Evolutionary conservation across 2,113 vertebrate species (phyloP).

Genomic region (Hypomesus transpacificus): DNA sequence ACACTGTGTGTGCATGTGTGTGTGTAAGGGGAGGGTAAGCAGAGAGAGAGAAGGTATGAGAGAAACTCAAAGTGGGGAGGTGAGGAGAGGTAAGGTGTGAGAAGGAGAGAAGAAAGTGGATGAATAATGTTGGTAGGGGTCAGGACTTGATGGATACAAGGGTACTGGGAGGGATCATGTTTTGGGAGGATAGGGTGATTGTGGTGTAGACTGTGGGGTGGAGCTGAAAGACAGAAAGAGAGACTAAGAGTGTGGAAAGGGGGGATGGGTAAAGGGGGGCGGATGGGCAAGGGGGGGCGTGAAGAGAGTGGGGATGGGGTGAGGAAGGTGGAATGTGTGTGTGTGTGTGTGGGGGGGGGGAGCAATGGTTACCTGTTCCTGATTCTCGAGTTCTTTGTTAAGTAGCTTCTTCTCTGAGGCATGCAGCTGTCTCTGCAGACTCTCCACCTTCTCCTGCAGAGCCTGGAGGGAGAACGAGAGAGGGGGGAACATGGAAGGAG

Average conservation of each 20-base stretch:
- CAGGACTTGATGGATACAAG: neutral
- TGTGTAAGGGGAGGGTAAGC: slow-evolving; percentile 5
- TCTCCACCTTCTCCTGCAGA: slow-evolving; percentile 80
- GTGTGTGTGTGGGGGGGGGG: neutral
- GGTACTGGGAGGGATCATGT: no score
- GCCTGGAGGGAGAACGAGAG: slow-evolving; percentile 62
- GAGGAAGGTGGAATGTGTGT: no score
- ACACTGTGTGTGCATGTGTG: neutral
- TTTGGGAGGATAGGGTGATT: no score
- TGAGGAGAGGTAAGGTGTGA: slow-evolving; percentile 10
- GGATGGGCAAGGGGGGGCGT: no score
- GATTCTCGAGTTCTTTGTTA: slow-evolving; percentile 77
- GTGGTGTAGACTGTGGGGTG: no score
- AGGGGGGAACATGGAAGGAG: slow-evolving; percentile 4
- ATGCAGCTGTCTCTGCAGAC: slow-evolving; percentile 66
- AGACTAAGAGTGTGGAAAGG: no score
- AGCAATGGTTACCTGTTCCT: slow-evolving; percentile 80
- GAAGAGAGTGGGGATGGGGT: no score
- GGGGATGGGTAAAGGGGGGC: no score
- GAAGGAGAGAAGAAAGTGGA: neutral
- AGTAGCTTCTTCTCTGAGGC: slow-evolving; percentile 79
- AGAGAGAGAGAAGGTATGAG: slow-evolving; percentile 26
- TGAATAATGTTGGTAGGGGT: neutral
- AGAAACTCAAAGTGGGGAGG: slow-evolving; percentile 15
- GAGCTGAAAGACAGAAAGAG: no score